A percentile compares a stretch with the other conserved stretches of the same genome.
phyloP scores from a whole-genome alignment of 2,888 invertebrate species.

The Drosophila kambysellisi region DNA sequence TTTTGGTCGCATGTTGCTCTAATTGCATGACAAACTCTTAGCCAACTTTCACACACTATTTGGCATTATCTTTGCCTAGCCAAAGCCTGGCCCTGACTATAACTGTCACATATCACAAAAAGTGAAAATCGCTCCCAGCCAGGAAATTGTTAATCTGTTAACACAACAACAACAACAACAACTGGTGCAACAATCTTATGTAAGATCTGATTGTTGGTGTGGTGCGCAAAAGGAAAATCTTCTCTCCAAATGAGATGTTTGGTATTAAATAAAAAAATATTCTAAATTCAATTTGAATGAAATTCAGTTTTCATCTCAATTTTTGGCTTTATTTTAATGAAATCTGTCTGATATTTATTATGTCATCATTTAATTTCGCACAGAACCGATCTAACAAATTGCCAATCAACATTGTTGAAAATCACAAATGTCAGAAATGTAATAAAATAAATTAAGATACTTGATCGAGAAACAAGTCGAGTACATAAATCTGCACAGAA shows the following conservation, averaged over 20 bases:
- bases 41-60: constrained; percentile 72
- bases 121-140: constrained; percentile 52
- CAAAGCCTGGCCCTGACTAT: constrained; percentile 23
- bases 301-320: not conserved
- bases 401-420: constrained; percentile 10
- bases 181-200: constrained; percentile 34
- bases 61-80: constrained; percentile 51
- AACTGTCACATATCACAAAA: constrained; percentile 64
- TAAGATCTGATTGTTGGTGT: constrained; percentile 22
- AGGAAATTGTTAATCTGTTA: constrained; percentile 42
- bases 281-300: not conserved
- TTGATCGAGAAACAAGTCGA: constrained; percentile 44
- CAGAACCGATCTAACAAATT: constrained; percentile 1
- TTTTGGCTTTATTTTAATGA: not conserved
- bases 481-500: constrained; percentile 43
- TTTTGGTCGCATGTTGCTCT: constrained; percentile 73
- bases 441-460: constrained; percentile 22
- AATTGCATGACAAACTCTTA: constrained; percentile 76
- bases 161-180: not conserved
- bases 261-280: not conserved
- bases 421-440: constrained; percentile 11
- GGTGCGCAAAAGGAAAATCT: constrained; percentile 7
- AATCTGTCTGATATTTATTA: not conserved
- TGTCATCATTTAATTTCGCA: not conserved
- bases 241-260: not conserved